Conservation (phyloP, 2,113 vertebrate species). For the Rutilus rutilus region DNA sequence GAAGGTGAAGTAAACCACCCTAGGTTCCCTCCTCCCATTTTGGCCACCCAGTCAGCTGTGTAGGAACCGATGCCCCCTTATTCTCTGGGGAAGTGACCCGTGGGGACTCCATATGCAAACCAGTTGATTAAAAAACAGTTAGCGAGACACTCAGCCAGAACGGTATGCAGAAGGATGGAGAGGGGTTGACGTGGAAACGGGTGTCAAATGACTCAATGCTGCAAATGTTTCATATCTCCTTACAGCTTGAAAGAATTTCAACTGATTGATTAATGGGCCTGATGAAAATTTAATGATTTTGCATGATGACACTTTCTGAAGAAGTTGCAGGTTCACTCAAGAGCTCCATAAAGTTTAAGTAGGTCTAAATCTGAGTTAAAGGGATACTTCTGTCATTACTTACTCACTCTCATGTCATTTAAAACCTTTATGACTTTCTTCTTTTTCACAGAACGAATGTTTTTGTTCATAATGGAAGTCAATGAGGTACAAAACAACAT, state of each 20-base stretch:
- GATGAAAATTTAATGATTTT: constrained; percentile 56
- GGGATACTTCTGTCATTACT: background rate
- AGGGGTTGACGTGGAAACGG: constrained; percentile 20
- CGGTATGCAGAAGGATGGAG: constrained; percentile 47
- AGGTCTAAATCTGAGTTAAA: background rate
- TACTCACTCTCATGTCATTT: background rate
- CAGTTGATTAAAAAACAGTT: constrained; percentile 65
- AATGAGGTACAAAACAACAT: background rate
- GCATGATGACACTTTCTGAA: constrained; percentile 44
- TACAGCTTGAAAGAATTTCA: constrained; percentile 42
- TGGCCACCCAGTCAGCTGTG: constrained; percentile 59
- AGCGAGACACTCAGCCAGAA: constrained; percentile 55
- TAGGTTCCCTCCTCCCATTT: background rate
- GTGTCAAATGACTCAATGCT: constrained; percentile 47
- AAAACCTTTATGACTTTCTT: too few species aligned
- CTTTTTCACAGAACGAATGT: background rate
- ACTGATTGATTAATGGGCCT: constrained; percentile 52
- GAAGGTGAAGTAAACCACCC: constrained; percentile 7
- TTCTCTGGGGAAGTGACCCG: constrained; percentile 47
- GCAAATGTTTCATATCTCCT: constrained; percentile 41
- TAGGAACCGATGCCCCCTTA: constrained; percentile 46
- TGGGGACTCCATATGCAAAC: constrained; percentile 57
- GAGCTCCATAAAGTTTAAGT: background rate
- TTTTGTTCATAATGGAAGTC: background rate
- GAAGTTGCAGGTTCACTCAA: background rate